These are phyloP conservation scores for Sciurus niger DNA, from an alignment of 2,113 vertebrate species.

Conservation along the genomic window DNA sequence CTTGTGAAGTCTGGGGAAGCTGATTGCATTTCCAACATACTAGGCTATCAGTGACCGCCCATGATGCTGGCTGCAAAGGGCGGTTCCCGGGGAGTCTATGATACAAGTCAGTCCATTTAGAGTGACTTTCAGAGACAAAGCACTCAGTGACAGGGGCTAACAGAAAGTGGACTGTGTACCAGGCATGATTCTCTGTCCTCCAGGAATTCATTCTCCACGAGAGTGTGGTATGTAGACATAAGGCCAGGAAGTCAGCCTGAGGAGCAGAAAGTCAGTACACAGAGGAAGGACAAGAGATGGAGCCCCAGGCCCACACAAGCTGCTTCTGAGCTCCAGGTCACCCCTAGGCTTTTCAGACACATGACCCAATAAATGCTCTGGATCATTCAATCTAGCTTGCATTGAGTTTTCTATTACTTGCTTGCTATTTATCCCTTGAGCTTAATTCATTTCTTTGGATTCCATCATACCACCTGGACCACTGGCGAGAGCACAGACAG, in stretches of 20 bases:
- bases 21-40: neutral
- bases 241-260: neutral
- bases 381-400: rapidly evolving
- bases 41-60: neutral
- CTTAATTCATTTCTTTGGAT: neutral
- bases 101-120: neutral
- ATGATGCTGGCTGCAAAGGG: neutral
- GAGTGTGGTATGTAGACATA: neutral
- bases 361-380: rapidly evolving
- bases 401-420: neutral
- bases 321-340: neutral
- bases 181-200: neutral
- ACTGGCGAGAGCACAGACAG: neutral
- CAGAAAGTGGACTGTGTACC: neutral
- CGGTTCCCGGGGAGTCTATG: neutral
- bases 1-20: neutral
- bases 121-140: neutral
- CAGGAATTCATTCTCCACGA: neutral
- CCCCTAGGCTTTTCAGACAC: neutral
- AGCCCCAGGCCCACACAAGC: neutral
- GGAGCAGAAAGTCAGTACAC: no score
- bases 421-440: neutral
- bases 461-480: neutral
- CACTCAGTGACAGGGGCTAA: neutral
- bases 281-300: neutral